Base-by-base conservation (phyloP, 2,888 invertebrate species). In the Tribolium freemani region DNA sequence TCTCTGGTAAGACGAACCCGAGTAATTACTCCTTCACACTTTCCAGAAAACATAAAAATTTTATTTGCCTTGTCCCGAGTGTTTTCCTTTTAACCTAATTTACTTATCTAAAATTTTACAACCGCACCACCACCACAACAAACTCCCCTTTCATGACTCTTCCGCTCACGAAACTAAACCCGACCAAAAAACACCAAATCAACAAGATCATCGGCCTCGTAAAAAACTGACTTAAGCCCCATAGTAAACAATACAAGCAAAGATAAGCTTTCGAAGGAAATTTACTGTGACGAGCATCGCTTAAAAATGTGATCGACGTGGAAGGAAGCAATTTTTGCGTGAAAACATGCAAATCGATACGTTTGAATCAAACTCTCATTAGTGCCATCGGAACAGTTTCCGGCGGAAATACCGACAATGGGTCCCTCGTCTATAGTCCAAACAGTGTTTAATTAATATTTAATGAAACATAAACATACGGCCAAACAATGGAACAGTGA, bases 381-480 rank as follows among this genome's bases (percentile, higher is more conserved):
- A 38, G 38, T 38, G 9, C 38, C 8, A 38, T 38, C 38, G 38
- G 38, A 38, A 38, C 5, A 6, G 38, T 26, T 26, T 26, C 26
- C 50, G 13, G 38, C 58, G 58, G 56, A 56, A 58, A 9, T 45
- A 20, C 3, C 20, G 16, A 45, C 44, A 58, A n/a, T 16, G 20
- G 9, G 38, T 31, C 5, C 2, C 16, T 38, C 11, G 20, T 20
- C 20, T 20, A 13, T 26, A 8, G 9, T 31, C 46, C 13, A 53
- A 38, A 11, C 20, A 64, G 20, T 1, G 20, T 26, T 31, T 58
- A 73, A 73, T 75, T 75, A 71, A 68, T 51, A 69, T 71, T 72
- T 69, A 58, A 72, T 66, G 71, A 57, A 71, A 75, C 72, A 70
- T 66, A 72, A 72, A 69, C 64, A 58, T 21, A 69, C 20, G 16